Conservation (phyloP, 30 jellyfish, hydroid and myxozoan genomes). For the Nemopilema nomurai region DNA sequence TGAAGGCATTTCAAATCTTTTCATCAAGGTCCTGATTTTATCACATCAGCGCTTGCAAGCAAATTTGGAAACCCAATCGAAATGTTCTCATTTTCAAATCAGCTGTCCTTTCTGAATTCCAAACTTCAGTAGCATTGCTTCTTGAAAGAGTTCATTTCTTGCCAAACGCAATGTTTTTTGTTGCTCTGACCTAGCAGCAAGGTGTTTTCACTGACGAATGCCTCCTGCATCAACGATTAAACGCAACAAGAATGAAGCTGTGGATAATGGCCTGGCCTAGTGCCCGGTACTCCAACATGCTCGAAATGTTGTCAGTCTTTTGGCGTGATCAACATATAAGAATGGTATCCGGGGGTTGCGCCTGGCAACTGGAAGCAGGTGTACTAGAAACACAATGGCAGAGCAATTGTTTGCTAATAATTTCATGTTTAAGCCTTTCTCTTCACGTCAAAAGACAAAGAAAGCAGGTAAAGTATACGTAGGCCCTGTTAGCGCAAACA, state of each 20-base stretch:
- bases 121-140: background rate
- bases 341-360: constrained; percentile 53
- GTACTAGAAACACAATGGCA: constrained; percentile 53
- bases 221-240: background rate
- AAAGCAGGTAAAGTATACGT: constrained; percentile 46
- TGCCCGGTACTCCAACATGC: constrained; percentile 45
- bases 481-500: background rate
- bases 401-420: constrained; percentile 60
- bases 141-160: background rate
- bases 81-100: constrained; percentile 23
- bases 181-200: background rate
- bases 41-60: constrained; percentile 9
- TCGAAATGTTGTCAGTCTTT: constrained; percentile 63
- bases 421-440: constrained; percentile 55
- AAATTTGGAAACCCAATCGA: constrained; percentile 10
- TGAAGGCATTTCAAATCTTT: constrained; percentile 49
- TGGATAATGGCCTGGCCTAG: constrained; percentile 31
- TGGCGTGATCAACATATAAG: constrained; percentile 65
- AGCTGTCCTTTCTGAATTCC: constrained; percentile 61
- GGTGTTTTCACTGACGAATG: background rate
- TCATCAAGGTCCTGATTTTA: background rate
- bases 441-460: constrained; percentile 47
- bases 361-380: constrained; percentile 36
- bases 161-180: background rate
- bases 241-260: background rate